phyloP scores from a whole-genome alignment of 2,888 invertebrate species.

The Cosmia pyralina region DNA sequence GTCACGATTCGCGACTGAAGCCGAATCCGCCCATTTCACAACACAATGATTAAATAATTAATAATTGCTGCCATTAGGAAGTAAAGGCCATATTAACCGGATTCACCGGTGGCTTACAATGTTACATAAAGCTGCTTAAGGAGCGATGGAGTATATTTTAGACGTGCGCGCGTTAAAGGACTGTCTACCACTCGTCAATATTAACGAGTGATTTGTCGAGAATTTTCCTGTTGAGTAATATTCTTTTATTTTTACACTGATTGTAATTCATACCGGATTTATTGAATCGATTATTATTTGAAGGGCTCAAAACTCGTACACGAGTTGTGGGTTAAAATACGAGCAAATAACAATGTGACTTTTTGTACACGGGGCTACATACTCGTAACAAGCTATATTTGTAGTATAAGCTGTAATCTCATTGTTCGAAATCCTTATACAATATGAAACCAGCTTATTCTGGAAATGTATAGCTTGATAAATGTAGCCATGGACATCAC shows the following conservation, averaged over 20 bases:
- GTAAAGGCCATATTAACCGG: constrained; percentile 76
- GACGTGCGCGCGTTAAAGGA: constrained; percentile 52
- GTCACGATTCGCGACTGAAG: constrained; percentile 75
- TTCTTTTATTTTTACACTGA: constrained; percentile 24
- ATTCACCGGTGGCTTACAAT: constrained; percentile 69
- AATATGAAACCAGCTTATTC: no score
- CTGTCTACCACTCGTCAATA: constrained; percentile 56
- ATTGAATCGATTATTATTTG: background rate
- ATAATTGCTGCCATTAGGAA: constrained; percentile 80
- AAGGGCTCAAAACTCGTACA: no score
- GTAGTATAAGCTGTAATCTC: no score
- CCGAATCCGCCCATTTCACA: constrained; percentile 76
- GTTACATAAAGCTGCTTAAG: constrained; percentile 65
- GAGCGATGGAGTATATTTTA: constrained; percentile 56
- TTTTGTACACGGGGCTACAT: background rate
- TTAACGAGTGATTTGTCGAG: constrained; percentile 49
- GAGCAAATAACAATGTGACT: no score
- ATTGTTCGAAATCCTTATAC: no score
- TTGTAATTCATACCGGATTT: background rate
- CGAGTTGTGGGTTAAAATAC: no score
- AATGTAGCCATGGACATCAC: no score
- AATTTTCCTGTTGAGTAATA: constrained; percentile 40
- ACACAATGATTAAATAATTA: constrained; percentile 78
- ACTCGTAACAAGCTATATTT: no score
- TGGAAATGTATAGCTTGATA: no score